Conservation (phyloP, 2,113 vertebrate species). For the Proteles cristata region DNA sequence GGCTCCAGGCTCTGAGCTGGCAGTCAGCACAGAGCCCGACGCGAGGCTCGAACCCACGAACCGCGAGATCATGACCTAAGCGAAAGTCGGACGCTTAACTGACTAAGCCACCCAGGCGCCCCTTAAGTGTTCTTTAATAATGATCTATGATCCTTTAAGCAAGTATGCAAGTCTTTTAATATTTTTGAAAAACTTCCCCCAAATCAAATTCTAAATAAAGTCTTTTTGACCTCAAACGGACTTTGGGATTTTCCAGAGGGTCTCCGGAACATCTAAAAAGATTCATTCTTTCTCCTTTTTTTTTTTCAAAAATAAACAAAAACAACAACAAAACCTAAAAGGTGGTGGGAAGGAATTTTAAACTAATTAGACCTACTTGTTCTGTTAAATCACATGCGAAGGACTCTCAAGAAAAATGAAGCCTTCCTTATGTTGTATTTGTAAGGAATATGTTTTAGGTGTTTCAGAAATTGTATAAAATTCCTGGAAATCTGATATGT, state of each 20-base stretch:
- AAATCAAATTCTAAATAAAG: neutral
- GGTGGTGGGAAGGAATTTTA: neutral
- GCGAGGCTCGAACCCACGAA: no score
- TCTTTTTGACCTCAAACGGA: neutral
- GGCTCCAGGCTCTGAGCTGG: no score
- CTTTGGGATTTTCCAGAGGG: neutral
- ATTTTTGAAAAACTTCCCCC: neutral
- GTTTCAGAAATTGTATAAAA: neutral
- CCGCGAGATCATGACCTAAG: no score
- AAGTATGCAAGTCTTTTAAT: neutral
- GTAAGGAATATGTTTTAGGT: neutral
- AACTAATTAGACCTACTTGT: neutral
- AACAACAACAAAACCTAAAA: neutral
- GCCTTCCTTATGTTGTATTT: neutral
- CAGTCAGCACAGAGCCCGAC: no score
- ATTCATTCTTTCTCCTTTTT: neutral
- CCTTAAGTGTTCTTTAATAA: neutral
- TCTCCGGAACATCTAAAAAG: neutral
- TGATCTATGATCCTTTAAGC: neutral
- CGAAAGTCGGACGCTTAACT: no score
- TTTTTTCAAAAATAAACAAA: neutral
- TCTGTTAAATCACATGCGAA: neutral
- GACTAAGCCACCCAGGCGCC: no score
- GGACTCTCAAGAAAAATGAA: neutral
- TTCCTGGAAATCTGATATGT: neutral